Percentiles rank a stretch among this genome's conserved stretches.
phyloP scores from a whole-genome alignment of 2,797 vertebrate species.

The Gymnodraco acuticeps region DNA sequence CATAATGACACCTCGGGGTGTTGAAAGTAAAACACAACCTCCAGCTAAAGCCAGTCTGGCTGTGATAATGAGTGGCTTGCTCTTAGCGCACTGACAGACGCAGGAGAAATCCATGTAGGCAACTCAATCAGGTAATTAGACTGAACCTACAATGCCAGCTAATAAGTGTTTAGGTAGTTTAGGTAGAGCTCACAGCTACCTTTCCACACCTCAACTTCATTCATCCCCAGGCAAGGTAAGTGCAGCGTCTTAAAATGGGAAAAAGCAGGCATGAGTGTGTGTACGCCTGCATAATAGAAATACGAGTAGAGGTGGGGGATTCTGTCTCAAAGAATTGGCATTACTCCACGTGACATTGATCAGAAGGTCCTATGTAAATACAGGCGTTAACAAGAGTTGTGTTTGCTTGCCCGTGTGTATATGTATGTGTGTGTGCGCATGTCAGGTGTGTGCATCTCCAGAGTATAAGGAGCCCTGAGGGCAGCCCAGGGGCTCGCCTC shows the following conservation, averaged over 20 bases:
- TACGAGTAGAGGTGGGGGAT: background rate
- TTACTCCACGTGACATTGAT: slow-evolving; percentile 63
- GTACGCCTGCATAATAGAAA: slow-evolving; percentile 8
- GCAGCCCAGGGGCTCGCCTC: slow-evolving; percentile 82
- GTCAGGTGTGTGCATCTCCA: slow-evolving; percentile 70
- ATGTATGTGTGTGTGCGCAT: slow-evolving; percentile 19
- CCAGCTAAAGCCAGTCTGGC: slow-evolving; percentile 86
- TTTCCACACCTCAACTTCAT: slow-evolving; percentile 75
- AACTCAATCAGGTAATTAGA: slow-evolving; percentile 91
- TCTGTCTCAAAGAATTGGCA: slow-evolving; percentile 47
- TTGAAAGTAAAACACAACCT: slow-evolving; percentile 85
- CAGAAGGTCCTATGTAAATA: slow-evolving; percentile 75
- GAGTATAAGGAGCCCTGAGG: slow-evolving; percentile 79
- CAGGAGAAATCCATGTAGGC: slow-evolving; percentile 80
- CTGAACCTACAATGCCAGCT: slow-evolving; percentile 87
- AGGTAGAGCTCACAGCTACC: slow-evolving; percentile 87
- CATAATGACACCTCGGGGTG: slow-evolving; percentile 89
- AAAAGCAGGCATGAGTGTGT: slow-evolving; percentile 27
- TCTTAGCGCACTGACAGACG: slow-evolving; percentile 86
- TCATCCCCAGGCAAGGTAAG: slow-evolving; percentile 59
- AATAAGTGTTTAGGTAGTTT: slow-evolving; percentile 89
- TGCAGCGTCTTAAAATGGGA: slow-evolving; percentile 42
- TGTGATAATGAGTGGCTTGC: slow-evolving; percentile 90
- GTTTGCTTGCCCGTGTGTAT: slow-evolving; percentile 24
- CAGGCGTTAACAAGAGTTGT: slow-evolving; percentile 54